Base-by-base conservation (phyloP, 1,140 invertebrate species). In the Brachionus sp. region DNA sequence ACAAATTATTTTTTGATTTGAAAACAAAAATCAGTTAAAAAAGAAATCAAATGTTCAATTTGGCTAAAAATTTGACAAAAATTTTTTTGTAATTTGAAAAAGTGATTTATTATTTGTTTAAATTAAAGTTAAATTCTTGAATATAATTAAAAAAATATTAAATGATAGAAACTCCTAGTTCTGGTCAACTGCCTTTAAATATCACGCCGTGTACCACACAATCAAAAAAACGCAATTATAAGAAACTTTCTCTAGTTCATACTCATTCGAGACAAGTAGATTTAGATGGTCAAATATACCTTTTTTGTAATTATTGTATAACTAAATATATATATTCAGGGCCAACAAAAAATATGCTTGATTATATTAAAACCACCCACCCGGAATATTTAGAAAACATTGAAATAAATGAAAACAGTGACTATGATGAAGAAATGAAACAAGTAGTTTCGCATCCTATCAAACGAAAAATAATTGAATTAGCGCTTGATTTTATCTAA, bases 381-480 rank as follows among this genome's bases (percentile, higher is more conserved):
- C 37, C 46, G 46, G 46, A 50, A 50, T 50, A 50, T 50, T 50
- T 50, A 50, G 46, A 39, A 39, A 39, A 39, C 37, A 39, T 39
- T 39, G 37, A 39, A 39, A 5, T 39, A 39, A 39, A 39, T 39
- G 37, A 50, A 50, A 50, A 50, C 46, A 50, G 46, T 50, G 46
- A 50, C 46, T 50, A 50, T 50, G 46, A 50, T 50, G 46, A 50
- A 50, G 46, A 50, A 50, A 50, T 50, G 46, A n/a, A 50, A 50
- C 46, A 50, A 50, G 46, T 50, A 50, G 46, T 50, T 50, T 50
- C 46, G 12, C 46, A 50, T 50, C 46, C 46, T 50, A 50, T 50
- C n/a, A 64, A 64, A 64, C 23, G 57, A 64, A 64, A 64, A 33
- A 64, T 10, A 64, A 64, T 64, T 64, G 57, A 64, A 64, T 33